Percentiles rank a stretch among this genome's conserved stretches.
Evolutionary conservation across 2,797 vertebrate genomes (phyloP).

Genomic region (Pipistrellus kuhlii): DNA sequence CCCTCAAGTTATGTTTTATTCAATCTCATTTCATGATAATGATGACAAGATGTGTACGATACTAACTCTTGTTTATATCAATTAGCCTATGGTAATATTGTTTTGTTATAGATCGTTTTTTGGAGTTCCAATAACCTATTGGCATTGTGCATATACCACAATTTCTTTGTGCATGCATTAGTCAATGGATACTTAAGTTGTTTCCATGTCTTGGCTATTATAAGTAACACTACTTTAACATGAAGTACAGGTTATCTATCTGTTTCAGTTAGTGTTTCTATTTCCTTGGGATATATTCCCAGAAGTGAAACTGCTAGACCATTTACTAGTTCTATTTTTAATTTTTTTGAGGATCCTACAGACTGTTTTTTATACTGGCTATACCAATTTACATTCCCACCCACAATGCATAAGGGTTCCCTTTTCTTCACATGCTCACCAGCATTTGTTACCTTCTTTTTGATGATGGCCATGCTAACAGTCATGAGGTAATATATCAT

Average conservation of each 20-base stretch:
- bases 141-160: not conserved
- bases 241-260: not conserved
- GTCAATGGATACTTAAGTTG: not conserved
- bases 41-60: not conserved
- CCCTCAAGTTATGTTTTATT: not conserved
- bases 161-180: not conserved
- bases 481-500: not conserved
- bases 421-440: not conserved
- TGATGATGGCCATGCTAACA: not conserved
- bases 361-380: not conserved
- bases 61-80: not conserved
- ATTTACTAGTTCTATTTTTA: not conserved
- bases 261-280: not conserved
- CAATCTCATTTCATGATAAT: not conserved
- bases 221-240: not conserved
- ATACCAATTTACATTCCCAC: not conserved
- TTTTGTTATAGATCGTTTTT: not conserved
- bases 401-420: not conserved
- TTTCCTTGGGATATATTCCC: not conserved
- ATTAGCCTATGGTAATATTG: not conserved
- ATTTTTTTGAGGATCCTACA: not conserved
- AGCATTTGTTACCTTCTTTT: not conserved
- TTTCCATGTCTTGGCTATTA: not conserved
- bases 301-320: not conserved
- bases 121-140: not conserved